A percentile compares a stretch with the other conserved stretches of the same genome.
Conservation (phyloP, 2,797 vertebrate species). For the Buphagus erythrorhynchus region DNA sequence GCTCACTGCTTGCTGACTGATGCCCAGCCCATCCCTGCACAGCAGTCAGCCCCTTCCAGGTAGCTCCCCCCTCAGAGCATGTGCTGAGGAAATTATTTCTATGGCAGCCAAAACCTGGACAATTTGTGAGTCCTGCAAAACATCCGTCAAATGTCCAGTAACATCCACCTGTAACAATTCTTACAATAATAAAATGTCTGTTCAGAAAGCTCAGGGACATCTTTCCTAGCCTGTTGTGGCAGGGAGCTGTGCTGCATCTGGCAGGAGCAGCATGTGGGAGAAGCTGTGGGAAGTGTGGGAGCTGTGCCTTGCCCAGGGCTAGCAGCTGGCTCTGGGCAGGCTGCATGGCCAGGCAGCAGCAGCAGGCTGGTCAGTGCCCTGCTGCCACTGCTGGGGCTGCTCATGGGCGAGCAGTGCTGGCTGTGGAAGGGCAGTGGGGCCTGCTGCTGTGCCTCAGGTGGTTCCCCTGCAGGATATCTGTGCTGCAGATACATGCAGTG, state of each 20-base stretch:
- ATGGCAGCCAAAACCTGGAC: not conserved
- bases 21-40: not conserved
- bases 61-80: not conserved
- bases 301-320: not conserved
- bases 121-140: not conserved
- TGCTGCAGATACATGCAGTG: not conserved
- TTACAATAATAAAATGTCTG: not conserved
- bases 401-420: accelerated
- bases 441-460: not conserved
- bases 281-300: not conserved
- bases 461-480: not conserved
- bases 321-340: not conserved
- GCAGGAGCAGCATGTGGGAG: not conserved
- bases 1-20: not conserved
- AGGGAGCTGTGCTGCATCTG: not conserved
- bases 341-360: accelerated
- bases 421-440: not conserved
- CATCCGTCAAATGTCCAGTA: not conserved
- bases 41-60: not conserved
- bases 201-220: not conserved
- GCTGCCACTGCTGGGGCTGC: not conserved
- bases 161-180: not conserved
- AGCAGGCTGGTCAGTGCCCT: not conserved
- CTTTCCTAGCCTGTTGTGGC: not conserved
- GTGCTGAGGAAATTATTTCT: not conserved